phyloP scores from a whole-genome alignment of 2,888 invertebrate genomes.

The Mamestra brassicae region DNA sequence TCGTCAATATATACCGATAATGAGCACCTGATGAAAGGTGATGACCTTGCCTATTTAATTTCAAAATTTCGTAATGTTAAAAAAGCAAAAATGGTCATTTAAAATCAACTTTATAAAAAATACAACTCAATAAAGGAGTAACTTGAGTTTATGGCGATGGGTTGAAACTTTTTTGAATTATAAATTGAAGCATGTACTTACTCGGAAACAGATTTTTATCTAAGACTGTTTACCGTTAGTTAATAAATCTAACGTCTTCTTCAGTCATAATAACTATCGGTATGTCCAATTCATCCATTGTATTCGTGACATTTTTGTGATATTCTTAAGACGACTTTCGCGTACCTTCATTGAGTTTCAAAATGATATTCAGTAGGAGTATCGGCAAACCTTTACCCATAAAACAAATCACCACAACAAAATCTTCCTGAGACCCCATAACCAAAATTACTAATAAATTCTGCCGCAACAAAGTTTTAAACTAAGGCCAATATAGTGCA shows the following conservation, averaged over 20 bases:
- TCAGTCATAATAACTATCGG: background rate
- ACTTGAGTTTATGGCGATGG: no score
- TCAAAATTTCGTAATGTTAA: no score
- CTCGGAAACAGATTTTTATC: background rate
- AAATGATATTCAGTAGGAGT: background rate
- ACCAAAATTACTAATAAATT: constrained; percentile 42
- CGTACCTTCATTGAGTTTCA: background rate
- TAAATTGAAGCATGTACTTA: no score
- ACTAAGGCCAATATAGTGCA: constrained; percentile 66
- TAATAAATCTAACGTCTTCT: background rate
- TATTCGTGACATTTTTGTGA: no score
- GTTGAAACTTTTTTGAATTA: no score
- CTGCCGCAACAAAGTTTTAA: constrained; percentile 43
- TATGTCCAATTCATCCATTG: background rate
- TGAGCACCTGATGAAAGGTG: background rate
- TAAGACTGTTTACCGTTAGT: background rate
- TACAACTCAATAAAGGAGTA: no score
- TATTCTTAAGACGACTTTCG: background rate
- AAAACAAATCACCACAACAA: constrained; percentile 15
- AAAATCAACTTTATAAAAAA: no score
- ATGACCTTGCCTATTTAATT: background rate
- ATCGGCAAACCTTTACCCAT: constrained; percentile 2
- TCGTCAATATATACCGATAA: background rate
- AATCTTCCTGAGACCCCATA: constrained; percentile 18
- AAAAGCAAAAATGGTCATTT: no score